These are phyloP conservation scores for Alca torda DNA, from an alignment of 2,797 vertebrate genomes.

Conservation along the genomic window DNA sequence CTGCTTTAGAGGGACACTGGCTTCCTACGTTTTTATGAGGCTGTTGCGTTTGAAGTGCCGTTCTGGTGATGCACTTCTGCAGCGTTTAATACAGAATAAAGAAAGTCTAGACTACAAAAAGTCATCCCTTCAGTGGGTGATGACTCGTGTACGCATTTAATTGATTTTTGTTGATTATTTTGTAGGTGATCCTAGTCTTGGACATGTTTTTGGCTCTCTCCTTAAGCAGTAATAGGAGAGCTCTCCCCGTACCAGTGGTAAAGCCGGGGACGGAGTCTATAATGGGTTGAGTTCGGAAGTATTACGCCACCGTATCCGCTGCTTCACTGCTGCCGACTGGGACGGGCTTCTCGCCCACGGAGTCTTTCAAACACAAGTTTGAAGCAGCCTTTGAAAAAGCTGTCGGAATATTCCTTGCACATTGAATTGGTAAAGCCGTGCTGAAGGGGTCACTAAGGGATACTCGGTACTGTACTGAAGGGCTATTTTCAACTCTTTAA, in stretches of 20 bases:
- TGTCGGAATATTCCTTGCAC: neutral
- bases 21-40: neutral
- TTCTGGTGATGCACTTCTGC: neutral
- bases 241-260: neutral
- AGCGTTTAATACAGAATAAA: neutral
- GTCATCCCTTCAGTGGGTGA: neutral
- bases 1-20: neutral
- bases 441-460: neutral
- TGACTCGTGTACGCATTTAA: fast-evolving
- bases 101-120: neutral
- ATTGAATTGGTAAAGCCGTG: neutral
- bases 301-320: fast-evolving
- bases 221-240: neutral
- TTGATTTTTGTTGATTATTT: neutral
- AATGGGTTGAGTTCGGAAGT: neutral
- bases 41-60: neutral
- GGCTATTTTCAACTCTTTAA: neutral
- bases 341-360: neutral
- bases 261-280: neutral
- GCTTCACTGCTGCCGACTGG: neutral
- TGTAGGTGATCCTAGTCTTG: neutral
- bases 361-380: neutral
- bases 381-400: neutral
- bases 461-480: neutral
- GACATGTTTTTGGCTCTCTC: neutral